Evolutionary conservation across 1,140 invertebrate genomes (phyloP).

Genomic region (Aphelenchoides besseyi): DNA sequence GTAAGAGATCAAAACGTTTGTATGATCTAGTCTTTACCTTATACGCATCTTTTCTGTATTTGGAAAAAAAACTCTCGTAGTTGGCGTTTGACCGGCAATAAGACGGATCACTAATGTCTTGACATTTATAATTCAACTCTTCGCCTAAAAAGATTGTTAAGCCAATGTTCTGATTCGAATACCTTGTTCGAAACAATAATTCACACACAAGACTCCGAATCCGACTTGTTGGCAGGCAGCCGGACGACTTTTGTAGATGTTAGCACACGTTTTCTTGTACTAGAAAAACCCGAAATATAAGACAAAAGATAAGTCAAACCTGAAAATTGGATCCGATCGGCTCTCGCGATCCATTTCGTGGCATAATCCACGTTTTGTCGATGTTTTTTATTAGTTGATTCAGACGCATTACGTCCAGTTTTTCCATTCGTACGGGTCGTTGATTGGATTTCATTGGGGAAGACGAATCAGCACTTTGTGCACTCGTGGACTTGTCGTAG

Average conservation of each 20-base stretch:
- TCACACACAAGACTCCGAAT: slow-evolving; percentile 62
- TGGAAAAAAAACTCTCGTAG: slow-evolving; percentile 38
- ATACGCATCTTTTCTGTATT: slow-evolving; percentile 55
- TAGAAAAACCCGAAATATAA: slow-evolving; percentile 26
- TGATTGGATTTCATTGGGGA: slow-evolving; percentile 25
- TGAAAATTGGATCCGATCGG: slow-evolving; percentile 61
- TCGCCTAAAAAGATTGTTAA: slow-evolving; percentile 50
- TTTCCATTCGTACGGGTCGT: slow-evolving; percentile 38
- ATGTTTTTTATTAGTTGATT: slow-evolving; percentile 54
- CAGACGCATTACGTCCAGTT: slow-evolving; percentile 52
- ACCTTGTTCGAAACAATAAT: slow-evolving; percentile 59
- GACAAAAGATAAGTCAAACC: slow-evolving; percentile 23
- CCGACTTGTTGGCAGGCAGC: slow-evolving; percentile 57
- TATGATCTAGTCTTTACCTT: no score
- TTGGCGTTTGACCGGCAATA: slow-evolving; percentile 49
- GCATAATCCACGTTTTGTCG: slow-evolving; percentile 57
- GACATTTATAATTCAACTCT: slow-evolving; percentile 52
- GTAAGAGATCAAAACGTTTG: no score
- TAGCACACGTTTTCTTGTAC: slow-evolving; percentile 62
- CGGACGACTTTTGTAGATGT: slow-evolving; percentile 59
- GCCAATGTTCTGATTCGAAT: slow-evolving; percentile 23
- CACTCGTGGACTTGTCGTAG: slow-evolving; percentile 5
- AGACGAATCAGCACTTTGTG: neutral
- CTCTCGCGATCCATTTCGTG: slow-evolving; percentile 46
- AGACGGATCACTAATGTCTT: slow-evolving; percentile 54